Evolutionary conservation across 2,797 vertebrate genomes (phyloP), one percentile per base, ranked within the genome.

Genomic region (Ispidina picta): DNA sequence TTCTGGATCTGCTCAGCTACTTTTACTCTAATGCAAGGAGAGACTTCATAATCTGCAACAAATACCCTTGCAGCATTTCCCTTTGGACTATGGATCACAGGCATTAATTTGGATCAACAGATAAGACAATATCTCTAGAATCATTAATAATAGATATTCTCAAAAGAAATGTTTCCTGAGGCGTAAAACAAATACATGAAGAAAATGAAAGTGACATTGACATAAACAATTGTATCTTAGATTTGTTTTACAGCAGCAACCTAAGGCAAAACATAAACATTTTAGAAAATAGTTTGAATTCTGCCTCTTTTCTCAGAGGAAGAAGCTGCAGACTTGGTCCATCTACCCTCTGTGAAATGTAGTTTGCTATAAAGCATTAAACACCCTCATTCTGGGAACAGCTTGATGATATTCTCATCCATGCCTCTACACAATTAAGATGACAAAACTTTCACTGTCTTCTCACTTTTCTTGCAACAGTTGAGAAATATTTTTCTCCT

Each of bases 191-290:
- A 91, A 91, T 59, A 33, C 51, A 63, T 39, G 63, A 89, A 71
- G 73, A 62, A 89, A 84, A 80, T 65, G 56, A 84, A 94, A 88
- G 54, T 91, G 85, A 84, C 90, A 83, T 93, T 93, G 92, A 85
- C 92, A 86, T 83, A 80, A 96, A 90, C 58, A 90, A 65, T 66
- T 66, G 17, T 60, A 60, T 83, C 49, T 88, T 90, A 48, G 37
- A 63, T 95, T 93, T 94, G 58, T 75, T 49, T 87, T 91, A 48
- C 83, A 70, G 41, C 51, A 64, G 68, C 92, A 90, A 92, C 94
- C 79, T 76, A 52, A 91, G 78, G 77, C 92, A 85, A 70, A 90
- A 74, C 48, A 43, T 76, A 83, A 94, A 55, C 19, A 71, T 69
- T 79, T 82, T 25, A 58, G 86, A 62, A 73, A 81, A 39, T 55